Evolutionary conservation across 2,797 vertebrate species (phyloP).

Genomic region (Mormyrus proboscirostris): DNA sequence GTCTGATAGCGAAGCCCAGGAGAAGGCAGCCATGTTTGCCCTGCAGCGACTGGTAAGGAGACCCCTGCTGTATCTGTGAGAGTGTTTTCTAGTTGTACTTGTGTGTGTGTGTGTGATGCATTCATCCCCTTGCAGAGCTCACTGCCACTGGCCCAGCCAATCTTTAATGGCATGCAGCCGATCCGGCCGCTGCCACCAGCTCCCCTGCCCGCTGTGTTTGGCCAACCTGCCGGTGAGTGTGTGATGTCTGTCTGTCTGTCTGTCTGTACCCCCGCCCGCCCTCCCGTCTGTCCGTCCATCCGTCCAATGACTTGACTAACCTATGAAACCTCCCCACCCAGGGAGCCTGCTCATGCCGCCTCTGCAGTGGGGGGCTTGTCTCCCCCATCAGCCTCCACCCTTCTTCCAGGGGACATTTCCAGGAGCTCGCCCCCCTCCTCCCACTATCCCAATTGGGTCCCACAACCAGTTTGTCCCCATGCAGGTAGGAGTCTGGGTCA

Average conservation of each 20-base stretch:
- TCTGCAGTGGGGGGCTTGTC: conserved; percentile 70
- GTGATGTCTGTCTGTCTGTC: conserved; percentile 39
- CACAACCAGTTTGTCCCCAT: conserved; percentile 95
- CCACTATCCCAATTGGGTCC: conserved; percentile 64
- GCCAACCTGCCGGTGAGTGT: conserved; percentile 47
- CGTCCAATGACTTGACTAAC: background rate
- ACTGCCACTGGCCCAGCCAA: conserved; percentile 70
- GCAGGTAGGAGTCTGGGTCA: conserved; percentile 64
- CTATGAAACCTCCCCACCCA: conserved; percentile 24
- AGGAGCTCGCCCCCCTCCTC: conserved; percentile 54
- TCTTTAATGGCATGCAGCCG: conserved; percentile 72
- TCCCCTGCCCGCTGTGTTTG: conserved; percentile 61
- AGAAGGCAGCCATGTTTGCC: conserved; percentile 84
- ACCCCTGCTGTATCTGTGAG: background rate
- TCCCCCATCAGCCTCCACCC: conserved; percentile 64
- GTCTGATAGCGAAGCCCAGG: conserved; percentile 88
- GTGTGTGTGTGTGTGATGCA: background rate
- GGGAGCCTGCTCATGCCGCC: conserved; percentile 69
- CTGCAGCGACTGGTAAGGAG: conserved; percentile 84
- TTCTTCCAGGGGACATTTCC: conserved; percentile 75
- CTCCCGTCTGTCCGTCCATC: background rate
- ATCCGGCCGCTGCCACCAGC: conserved; percentile 66
- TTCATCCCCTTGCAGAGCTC: conserved; percentile 61
- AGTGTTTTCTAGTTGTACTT: background rate
- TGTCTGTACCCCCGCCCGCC: conserved; percentile 58